Percentiles rank a stretch among this genome's conserved stretches.
phyloP scores from a whole-genome alignment of 2,797 vertebrate species.

The Tiaroga cobitis region DNA sequence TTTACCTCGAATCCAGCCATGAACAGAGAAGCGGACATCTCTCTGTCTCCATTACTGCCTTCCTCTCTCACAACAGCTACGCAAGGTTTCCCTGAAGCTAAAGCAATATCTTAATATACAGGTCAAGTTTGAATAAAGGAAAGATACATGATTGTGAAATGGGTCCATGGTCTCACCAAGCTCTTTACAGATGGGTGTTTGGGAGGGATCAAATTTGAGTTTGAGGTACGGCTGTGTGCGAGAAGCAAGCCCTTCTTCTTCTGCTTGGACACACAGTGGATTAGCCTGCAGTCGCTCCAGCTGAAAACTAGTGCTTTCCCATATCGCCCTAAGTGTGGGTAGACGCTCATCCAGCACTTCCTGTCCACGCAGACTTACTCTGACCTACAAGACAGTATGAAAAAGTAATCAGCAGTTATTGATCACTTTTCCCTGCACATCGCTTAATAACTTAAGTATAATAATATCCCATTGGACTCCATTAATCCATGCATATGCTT shows the following conservation, averaged over 20 bases:
- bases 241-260: slow-evolving; percentile 78
- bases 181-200: slow-evolving; percentile 62
- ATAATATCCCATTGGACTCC: not conserved
- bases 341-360: slow-evolving; percentile 79
- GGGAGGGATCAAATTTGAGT: slow-evolving; percentile 80
- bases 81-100: slow-evolving; percentile 73
- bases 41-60: slow-evolving; percentile 92
- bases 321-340: slow-evolving; percentile 80
- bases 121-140: not conserved
- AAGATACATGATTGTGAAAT: not conserved
- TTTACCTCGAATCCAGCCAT: slow-evolving; percentile 91
- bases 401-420: not conserved
- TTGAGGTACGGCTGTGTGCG: slow-evolving; percentile 81
- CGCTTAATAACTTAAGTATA: not conserved
- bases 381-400: slow-evolving; percentile 72
- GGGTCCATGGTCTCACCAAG: slow-evolving; percentile 71
- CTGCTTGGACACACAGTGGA: slow-evolving; percentile 80
- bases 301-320: slow-evolving; percentile 92
- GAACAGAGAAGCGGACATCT: slow-evolving; percentile 87
- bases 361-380: slow-evolving; percentile 75
- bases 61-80: slow-evolving; percentile 90
- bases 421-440: not conserved
- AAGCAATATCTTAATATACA: slow-evolving; percentile 18
- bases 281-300: slow-evolving; percentile 87
- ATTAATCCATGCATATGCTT: not conserved